Percentiles rank a stretch among this genome's conserved stretches.
Conservation (phyloP, 1,140 invertebrate genomes). For the Drosophila pseudoobscura region DNA sequence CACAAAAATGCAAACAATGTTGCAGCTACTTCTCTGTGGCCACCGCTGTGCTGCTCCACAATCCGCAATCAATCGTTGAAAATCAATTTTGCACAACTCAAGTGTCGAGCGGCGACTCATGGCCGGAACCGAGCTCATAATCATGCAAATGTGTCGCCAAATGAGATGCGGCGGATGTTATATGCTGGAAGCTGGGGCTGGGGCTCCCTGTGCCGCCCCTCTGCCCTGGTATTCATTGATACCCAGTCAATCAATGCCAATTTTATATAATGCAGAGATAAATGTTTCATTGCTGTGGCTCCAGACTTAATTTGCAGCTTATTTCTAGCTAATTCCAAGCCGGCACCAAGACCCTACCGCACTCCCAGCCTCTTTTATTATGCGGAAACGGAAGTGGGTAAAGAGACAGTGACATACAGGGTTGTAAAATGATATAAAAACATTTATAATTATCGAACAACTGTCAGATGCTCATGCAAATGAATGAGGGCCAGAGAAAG, state of each 20-base stretch:
- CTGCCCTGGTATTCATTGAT: neutral
- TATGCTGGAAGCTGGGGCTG: conserved; percentile 16
- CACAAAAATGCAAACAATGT: conserved; percentile 55
- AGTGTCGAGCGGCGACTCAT: neutral
- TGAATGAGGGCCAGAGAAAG: conserved; percentile 25
- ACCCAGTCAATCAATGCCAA: conserved; percentile 27
- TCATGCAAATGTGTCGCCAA: conserved; percentile 72
- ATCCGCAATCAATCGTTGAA: neutral
- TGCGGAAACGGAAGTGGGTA: conserved; percentile 46
- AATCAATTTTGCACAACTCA: conserved; percentile 25
- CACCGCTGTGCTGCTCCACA: neutral
- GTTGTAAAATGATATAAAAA: conserved; percentile 33
- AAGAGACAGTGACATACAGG: conserved; percentile 15
- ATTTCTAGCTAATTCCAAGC: conserved; percentile 40
- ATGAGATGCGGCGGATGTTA: conserved; percentile 61
- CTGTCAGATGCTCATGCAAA: conserved; percentile 26
- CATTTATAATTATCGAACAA: conserved; percentile 48
- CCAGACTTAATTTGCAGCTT: conserved; percentile 27
- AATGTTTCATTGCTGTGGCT: conserved; percentile 9
- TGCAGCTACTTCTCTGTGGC: neutral
- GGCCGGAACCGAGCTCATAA: conserved; percentile 73
- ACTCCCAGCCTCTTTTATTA: conserved; percentile 35
- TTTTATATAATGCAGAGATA: conserved; percentile 43
- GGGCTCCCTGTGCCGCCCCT: neutral
- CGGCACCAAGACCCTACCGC: conserved; percentile 2